phyloP scores from a whole-genome alignment of 2,797 vertebrate species.

The Pelochelys cantorii region DNA sequence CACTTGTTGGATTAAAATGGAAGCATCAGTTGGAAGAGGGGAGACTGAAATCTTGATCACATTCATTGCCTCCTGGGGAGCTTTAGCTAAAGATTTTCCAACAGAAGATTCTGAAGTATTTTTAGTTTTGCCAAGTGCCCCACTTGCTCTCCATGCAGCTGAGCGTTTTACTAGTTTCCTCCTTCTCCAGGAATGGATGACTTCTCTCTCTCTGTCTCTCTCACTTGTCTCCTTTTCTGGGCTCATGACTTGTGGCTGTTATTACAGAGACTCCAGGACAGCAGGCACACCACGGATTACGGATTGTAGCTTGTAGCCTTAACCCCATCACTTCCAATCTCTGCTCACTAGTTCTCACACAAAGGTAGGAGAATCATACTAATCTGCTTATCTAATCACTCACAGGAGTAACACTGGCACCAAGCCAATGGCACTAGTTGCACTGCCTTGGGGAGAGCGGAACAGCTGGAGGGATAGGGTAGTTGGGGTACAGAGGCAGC shows the following conservation, averaged over 20 bases:
- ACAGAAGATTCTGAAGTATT: background rate
- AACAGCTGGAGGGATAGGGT: background rate
- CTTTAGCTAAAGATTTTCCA: background rate
- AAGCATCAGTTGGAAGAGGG: background rate
- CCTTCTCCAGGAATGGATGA: background rate
- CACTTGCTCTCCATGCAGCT: background rate
- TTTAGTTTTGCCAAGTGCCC: background rate
- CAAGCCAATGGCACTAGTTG: constrained; percentile 42
- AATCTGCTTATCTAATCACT: constrained; percentile 14
- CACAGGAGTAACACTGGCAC: background rate
- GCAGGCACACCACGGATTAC: constrained; percentile 47
- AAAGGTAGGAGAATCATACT: constrained; percentile 60
- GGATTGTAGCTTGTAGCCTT: constrained; percentile 47
- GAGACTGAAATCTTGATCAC: background rate
- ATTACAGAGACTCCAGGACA: constrained; percentile 70
- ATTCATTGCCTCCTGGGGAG: background rate
- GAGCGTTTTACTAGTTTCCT: constrained; percentile 17
- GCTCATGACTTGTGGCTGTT: constrained; percentile 48
- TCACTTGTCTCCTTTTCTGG: background rate
- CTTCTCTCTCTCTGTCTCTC: fast-evolving
- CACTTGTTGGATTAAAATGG: background rate
- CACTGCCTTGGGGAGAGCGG: background rate
- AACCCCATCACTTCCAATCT: constrained; percentile 46
- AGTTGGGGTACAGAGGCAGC: background rate
- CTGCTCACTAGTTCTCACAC: constrained; percentile 46